phyloP scores from a whole-genome alignment of 1,140 invertebrate genomes.

The Pygmarrhopalites habei region DNA sequence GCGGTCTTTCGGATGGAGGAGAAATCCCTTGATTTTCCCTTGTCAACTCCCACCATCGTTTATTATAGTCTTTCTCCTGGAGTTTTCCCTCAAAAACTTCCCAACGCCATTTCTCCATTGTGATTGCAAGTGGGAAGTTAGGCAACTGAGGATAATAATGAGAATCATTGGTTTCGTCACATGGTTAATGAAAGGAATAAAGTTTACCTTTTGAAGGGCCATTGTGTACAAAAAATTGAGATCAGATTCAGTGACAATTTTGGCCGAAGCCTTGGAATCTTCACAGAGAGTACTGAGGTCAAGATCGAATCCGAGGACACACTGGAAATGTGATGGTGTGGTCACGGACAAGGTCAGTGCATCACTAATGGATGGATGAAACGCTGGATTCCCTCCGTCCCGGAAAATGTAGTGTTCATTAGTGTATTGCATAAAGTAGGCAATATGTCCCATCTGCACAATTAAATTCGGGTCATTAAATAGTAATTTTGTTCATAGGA shows the following conservation, averaged over 20 bases:
- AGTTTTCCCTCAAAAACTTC: constrained; percentile 45
- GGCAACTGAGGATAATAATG: too few relatives aligned
- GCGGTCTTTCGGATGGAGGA: constrained; percentile 40
- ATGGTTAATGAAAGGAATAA: too few relatives aligned
- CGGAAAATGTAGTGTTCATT: constrained; percentile 44
- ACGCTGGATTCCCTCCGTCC: constrained; percentile 48
- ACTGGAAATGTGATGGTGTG: constrained; percentile 71
- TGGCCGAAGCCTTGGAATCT: too few relatives aligned
- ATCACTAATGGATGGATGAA: constrained; percentile 49
- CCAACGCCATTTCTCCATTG: constrained; percentile 49
- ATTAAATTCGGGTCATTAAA: too few relatives aligned
- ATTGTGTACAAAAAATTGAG: constrained; percentile 49
- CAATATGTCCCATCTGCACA: constrained; percentile 47
- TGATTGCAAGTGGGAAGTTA: constrained; percentile 47
- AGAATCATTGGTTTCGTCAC: too few relatives aligned
- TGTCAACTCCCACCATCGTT: constrained; percentile 48
- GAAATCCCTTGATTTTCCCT: constrained; percentile 45
- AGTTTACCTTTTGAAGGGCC: constrained; percentile 48
- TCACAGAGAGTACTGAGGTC: neutral
- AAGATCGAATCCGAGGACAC: constrained; percentile 42
- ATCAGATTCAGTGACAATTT: constrained; percentile 41
- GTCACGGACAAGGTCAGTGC: constrained; percentile 70
- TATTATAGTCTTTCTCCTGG: constrained; percentile 43
- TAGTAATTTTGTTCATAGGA: too few relatives aligned
- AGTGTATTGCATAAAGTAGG: constrained; percentile 48